Conservation (phyloP, 2,888 invertebrate species). For the Helobdella robusta region DNA sequence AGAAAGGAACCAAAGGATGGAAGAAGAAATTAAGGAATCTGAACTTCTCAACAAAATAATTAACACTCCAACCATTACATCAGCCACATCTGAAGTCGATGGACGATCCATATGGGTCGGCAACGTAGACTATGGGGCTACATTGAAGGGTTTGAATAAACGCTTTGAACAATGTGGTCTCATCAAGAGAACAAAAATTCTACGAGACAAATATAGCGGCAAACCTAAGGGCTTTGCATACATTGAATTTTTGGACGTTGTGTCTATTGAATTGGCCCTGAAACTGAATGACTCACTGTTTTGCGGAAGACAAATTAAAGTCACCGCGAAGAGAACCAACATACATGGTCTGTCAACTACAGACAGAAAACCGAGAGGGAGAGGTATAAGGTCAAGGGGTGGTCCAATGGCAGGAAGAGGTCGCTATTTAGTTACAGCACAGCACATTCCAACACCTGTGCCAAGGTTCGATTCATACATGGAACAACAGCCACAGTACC, state of each 20-base stretch:
- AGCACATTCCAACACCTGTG: no score
- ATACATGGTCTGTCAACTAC: background rate
- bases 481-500: no score
- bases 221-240: constrained; percentile 2
- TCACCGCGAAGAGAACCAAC: background rate
- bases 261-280: background rate
- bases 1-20: no score
- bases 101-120: constrained; percentile 2
- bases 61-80: no score
- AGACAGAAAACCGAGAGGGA: constrained; percentile 50
- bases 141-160: background rate
- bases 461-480: no score
- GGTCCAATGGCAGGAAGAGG: no score
- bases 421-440: no score
- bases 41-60: no score
- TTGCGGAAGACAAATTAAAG: background rate
- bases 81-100: no score
- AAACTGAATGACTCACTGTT: background rate
- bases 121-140: background rate
- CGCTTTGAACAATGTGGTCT: background rate
- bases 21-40: no score
- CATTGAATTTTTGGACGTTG: background rate
- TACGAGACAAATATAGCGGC: background rate
- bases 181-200: background rate
- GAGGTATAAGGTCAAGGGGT: constrained; percentile 29